Evolutionary conservation across 1,140 invertebrate species (phyloP).

Genomic region (Drosophila micromelanica): DNA sequence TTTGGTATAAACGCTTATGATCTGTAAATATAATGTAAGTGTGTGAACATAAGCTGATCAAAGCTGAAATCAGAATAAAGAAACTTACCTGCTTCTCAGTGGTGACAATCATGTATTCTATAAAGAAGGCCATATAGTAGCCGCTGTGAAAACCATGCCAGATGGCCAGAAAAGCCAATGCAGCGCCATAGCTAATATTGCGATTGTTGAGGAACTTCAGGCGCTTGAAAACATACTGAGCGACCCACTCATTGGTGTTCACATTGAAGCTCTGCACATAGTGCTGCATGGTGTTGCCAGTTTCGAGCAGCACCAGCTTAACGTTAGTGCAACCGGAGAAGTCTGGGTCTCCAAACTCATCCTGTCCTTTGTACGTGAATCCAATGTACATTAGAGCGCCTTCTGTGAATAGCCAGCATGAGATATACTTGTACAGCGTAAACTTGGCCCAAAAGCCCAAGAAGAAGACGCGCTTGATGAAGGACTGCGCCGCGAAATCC

Average conservation of each 20-base stretch:
- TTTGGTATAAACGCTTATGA: conserved; percentile 59
- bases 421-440: conserved; percentile 95
- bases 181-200: conserved; percentile 91
- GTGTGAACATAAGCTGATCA: background rate
- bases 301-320: conserved; percentile 90
- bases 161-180: conserved; percentile 93
- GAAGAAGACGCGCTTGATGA: conserved; percentile 88
- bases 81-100: conserved; percentile 93
- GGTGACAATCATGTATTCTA: conserved; percentile 95
- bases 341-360: conserved; percentile 84
- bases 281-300: conserved; percentile 91
- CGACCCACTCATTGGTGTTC: conserved; percentile 96
- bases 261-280: conserved; percentile 96
- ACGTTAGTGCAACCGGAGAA: conserved; percentile 96
- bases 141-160: conserved; percentile 97
- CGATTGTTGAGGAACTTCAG: conserved; percentile 95
- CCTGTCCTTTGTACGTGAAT: conserved; percentile 90
- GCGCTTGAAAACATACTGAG: conserved; percentile 96
- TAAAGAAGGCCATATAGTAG: conserved; percentile 96
- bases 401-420: conserved; percentile 95
- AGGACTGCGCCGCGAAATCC: conserved; percentile 87
- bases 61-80: conserved; percentile 31
- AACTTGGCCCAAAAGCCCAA: conserved; percentile 94
- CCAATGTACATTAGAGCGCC: conserved; percentile 89
- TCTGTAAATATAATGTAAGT: conserved; percentile 51